A percentile compares a stretch with the other conserved stretches of the same genome.
phyloP scores from a whole-genome alignment of 2,113 vertebrate species.

The Anolis sagrei region DNA sequence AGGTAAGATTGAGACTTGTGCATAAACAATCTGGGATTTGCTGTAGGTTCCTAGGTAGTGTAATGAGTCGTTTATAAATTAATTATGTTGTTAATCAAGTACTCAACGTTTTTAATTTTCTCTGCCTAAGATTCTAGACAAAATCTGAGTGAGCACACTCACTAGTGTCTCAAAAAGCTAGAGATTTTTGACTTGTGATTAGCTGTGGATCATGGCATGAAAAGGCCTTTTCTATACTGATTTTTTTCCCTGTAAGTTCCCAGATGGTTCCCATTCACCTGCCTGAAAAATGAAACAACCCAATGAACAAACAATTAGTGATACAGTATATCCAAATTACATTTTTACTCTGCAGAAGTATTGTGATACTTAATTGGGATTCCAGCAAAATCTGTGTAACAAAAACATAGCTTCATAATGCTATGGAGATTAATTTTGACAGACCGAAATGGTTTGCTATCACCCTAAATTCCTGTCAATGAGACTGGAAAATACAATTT shows the following conservation, averaged over 20 bases:
- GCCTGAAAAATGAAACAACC: background rate
- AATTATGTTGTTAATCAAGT: background rate
- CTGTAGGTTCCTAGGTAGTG: background rate
- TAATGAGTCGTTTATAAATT: background rate
- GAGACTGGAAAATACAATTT: background rate
- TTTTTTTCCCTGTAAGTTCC: background rate
- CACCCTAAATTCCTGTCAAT: background rate
- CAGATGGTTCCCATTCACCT: too few species aligned
- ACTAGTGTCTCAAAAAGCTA: background rate
- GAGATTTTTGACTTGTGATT: background rate
- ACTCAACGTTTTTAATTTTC: slow-evolving; percentile 8
- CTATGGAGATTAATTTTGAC: background rate
- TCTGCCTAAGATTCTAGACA: background rate
- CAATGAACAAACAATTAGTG: background rate
- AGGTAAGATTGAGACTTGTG: background rate
- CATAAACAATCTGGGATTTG: background rate
- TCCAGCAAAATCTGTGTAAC: background rate
- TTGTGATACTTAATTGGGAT: background rate
- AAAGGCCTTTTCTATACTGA: background rate
- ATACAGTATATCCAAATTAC: background rate
- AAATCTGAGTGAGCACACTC: background rate
- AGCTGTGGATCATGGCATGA: background rate
- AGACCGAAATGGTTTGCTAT: background rate
- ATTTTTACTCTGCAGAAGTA: background rate
- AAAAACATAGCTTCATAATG: background rate